phyloP scores from a whole-genome alignment of 2,797 vertebrate genomes.

The Phrynocephalus vlangalii region DNA sequence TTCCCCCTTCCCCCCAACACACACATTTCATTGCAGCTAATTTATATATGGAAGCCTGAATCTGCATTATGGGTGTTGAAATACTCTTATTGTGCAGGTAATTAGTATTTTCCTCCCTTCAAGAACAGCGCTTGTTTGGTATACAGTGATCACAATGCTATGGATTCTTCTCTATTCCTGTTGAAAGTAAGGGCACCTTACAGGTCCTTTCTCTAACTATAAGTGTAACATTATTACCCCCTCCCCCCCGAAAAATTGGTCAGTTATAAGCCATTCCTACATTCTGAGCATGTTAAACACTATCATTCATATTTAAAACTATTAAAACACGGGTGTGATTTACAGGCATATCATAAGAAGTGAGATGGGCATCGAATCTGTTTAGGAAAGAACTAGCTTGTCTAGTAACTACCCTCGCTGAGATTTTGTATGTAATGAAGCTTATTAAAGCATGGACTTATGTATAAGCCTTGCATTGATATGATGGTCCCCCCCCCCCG shows the following conservation, averaged over 20 bases:
- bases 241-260: neutral
- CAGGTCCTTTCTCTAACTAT: neutral
- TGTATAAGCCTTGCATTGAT: neutral
- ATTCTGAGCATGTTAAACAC: too few species aligned
- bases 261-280: neutral
- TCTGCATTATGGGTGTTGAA: neutral
- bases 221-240: neutral
- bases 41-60: neutral
- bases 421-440: neutral
- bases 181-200: neutral
- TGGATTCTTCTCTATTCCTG: too few species aligned
- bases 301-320: neutral
- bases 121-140: neutral
- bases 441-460: neutral
- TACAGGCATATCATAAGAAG: neutral
- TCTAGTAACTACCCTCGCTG: neutral
- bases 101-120: neutral
- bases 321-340: neutral
- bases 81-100: neutral
- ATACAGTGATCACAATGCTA: too few species aligned
- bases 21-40: neutral
- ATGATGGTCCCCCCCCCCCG: too few species aligned
- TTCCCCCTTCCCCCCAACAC: neutral
- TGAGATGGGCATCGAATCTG: neutral
- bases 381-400: neutral